Evolutionary conservation across 1,140 invertebrate species (phyloP).

Genomic region (Eupeodes corollae): DNA sequence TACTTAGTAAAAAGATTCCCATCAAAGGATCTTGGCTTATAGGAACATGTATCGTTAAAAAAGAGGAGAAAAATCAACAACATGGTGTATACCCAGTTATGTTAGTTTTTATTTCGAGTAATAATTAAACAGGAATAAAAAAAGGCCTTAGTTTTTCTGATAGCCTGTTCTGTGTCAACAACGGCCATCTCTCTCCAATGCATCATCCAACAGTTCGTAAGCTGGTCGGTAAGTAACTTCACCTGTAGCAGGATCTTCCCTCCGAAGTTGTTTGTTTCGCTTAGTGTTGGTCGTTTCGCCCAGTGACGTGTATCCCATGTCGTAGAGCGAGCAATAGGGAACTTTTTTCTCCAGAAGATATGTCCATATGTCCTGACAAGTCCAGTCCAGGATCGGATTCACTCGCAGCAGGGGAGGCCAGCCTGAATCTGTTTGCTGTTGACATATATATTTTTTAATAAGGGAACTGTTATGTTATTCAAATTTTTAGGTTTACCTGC

Average conservation of each 20-base stretch:
- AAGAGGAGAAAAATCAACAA: no score
- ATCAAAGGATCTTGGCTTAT: no score
- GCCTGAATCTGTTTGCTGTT: conserved; percentile 64
- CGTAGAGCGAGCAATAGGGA: conserved; percentile 82
- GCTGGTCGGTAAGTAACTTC: conserved; percentile 61
- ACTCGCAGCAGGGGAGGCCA: conserved; percentile 85
- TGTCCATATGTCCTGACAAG: conserved; percentile 78
- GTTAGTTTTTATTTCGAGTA: no score
- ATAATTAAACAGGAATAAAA: no score
- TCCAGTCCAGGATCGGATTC: conserved; percentile 82
- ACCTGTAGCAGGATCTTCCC: conserved; percentile 38
- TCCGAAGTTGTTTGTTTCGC: conserved; percentile 62
- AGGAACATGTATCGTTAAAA: no score
- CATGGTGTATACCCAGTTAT: no score
- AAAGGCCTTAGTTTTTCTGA: no score
- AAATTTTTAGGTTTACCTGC: conserved; percentile 43
- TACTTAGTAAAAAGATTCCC: no score
- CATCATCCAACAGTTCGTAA: conserved; percentile 56
- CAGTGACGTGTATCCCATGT: conserved; percentile 82
- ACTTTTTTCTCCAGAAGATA: conserved; percentile 66
- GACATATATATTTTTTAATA: background rate
- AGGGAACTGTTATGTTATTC: no score
- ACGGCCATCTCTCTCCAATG: conserved; percentile 62
- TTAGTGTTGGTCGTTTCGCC: conserved; percentile 65
- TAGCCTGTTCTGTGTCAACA: no score